A percentile compares a stretch with the other conserved stretches of the same genome.
Evolutionary conservation across 2,113 vertebrate genomes (phyloP).

Genomic region (Halichoerus grypus): DNA sequence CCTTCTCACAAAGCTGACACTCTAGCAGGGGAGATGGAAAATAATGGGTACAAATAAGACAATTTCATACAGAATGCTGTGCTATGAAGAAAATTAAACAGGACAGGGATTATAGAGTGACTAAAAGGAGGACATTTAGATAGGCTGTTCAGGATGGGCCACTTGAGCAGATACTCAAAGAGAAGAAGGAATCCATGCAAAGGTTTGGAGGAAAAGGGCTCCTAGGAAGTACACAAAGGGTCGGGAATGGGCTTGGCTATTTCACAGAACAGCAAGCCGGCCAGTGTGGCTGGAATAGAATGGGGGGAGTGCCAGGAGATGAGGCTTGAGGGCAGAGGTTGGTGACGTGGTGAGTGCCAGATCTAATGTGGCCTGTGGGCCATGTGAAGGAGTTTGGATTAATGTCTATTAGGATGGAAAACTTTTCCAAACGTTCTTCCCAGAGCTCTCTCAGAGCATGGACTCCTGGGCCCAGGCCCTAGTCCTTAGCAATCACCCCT

Average conservation of each 20-base stretch:
- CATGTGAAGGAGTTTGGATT: background rate
- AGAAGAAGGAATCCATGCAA: background rate
- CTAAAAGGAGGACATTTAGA: background rate
- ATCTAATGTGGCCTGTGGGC: accelerated
- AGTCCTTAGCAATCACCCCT: background rate
- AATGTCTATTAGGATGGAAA: background rate
- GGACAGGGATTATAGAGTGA: background rate
- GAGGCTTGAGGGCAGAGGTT: background rate
- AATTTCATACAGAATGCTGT: background rate
- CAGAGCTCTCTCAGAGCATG: background rate
- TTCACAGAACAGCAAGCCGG: background rate
- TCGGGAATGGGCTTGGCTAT: background rate
- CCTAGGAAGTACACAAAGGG: background rate
- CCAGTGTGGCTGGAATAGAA: background rate
- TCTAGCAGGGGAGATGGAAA: background rate
- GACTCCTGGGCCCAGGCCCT: background rate
- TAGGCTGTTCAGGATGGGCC: background rate
- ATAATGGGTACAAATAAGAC: background rate
- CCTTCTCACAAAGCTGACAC: background rate
- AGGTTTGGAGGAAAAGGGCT: background rate
- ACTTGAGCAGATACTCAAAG: background rate
- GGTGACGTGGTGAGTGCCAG: background rate
- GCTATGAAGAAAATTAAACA: background rate
- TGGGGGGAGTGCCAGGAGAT: background rate
- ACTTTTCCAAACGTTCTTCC: background rate